Evolutionary conservation across 2,888 invertebrate genomes (phyloP).

Genomic region (Nycteola revayana): DNA sequence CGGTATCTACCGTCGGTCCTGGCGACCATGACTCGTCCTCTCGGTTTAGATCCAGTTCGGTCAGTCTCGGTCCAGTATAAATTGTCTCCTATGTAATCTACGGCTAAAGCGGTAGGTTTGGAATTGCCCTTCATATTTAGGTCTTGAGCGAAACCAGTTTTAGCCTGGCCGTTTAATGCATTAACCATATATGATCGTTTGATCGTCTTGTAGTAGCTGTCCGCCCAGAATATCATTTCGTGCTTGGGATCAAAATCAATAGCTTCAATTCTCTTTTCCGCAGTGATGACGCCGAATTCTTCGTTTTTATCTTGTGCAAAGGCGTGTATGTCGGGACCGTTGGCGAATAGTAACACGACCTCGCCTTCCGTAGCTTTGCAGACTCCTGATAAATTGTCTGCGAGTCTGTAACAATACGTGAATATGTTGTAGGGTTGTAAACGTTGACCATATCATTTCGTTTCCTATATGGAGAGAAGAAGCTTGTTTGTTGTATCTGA

Average conservation of each 20-base stretch:
- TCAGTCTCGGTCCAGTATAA: conserved; percentile 96
- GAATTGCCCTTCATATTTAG: conserved; percentile 91
- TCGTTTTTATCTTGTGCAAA: conserved; percentile 85
- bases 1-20: conserved; percentile 95
- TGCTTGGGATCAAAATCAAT: conserved; percentile 93
- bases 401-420: conserved; percentile 63
- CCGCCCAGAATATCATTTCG: conserved; percentile 97
- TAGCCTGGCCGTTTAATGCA: conserved; percentile 88
- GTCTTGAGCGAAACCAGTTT: conserved; percentile 93
- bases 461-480: no score
- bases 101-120: conserved; percentile 93
- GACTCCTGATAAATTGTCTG: conserved; percentile 90
- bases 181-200: conserved; percentile 95
- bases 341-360: conserved; percentile 87
- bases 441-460: no score
- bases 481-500: conserved; percentile 17
- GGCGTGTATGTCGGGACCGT: conserved; percentile 93
- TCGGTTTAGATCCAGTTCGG: conserved; percentile 86
- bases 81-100: conserved; percentile 97
- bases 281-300: conserved; percentile 88
- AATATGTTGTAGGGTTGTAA: no score
- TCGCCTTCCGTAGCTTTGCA: conserved; percentile 87
- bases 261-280: conserved; percentile 95
- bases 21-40: conserved; percentile 92
- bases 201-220: conserved; percentile 94